Evolutionary conservation across 2,113 vertebrate genomes (phyloP), one percentile per base, ranked within the genome.

Genomic region (Ursus arctos): DNA sequence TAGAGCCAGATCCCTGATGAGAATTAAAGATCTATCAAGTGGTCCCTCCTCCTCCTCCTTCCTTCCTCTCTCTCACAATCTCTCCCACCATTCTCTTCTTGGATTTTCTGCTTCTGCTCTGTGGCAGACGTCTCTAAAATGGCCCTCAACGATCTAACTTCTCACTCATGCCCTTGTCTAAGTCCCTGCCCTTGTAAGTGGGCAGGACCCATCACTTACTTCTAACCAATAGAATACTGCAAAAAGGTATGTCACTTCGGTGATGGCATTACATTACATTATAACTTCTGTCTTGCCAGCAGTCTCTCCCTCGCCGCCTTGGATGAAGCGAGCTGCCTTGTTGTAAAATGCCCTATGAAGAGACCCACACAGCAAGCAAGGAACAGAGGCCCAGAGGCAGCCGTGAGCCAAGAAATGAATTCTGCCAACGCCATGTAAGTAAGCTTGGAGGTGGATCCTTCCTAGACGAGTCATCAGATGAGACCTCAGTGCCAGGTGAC

Each of bases 1-100:
- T 82, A 93, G 21, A 93, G 13, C 36, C 77, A 59, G 69, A 84
- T 3, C 7, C 26, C 24, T 74, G 10, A 26, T 19, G 12, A 89
- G 36, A 93, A 65, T 19, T 31, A 36, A 15, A 18, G 69, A 95
- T 49, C 12, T 69, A 53, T 24, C 40, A 59, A 15, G 3, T 40
- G 16, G 43, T 5, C 92, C 24, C 16, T 72, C 15, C 15, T 65
- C 15, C 33, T 3, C 36, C 7, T 33, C 3, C 6, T 7, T 2
- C 0, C 3, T 10, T 43, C 4, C 1, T 74, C 24, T 53, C 8
- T 61, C 22, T 59, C 15, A 43, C 7, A 2, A 2, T 26, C 5
- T 74, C 36, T 33, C 21, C 22, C 43, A 33, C 16, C n/a, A 0
- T 4, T 77, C 36, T 77, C 33, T 69, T 49, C 47, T 67, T 59